Evolutionary conservation across 1,140 invertebrate genomes (phyloP).

Genomic region (Euwallacea similis): DNA sequence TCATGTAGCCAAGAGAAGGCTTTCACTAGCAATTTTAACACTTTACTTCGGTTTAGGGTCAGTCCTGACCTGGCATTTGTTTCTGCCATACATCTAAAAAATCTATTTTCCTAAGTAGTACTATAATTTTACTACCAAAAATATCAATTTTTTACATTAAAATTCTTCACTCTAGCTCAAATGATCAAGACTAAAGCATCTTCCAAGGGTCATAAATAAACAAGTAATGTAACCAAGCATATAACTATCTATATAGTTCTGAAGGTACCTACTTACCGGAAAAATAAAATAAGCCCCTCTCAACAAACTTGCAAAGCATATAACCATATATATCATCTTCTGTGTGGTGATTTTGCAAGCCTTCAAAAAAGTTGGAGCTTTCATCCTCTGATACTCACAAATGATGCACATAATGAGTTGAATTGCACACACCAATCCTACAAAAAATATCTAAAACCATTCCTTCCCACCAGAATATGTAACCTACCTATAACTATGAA

Average conservation of each 20-base stretch:
- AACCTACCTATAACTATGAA: conserved; percentile 70
- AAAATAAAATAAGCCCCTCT: conserved; percentile 88
- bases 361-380: conserved; percentile 75
- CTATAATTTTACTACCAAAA: no score
- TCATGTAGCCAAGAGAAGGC: no score
- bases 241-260: not conserved
- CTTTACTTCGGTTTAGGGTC: no score
- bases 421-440: conserved; percentile 79
- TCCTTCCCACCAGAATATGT: not conserved
- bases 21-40: no score
- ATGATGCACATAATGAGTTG: conserved; percentile 84
- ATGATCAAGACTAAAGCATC: no score
- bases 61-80: no score
- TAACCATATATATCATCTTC: conserved; percentile 88
- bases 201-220: not conserved
- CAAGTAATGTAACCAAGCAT: not conserved
- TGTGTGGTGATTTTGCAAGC: conserved; percentile 88
- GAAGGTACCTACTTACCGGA: conserved; percentile 66
- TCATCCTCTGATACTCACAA: conserved; percentile 79
- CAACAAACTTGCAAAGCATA: conserved; percentile 82
- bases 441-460: conserved; percentile 10
- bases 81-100: no score
- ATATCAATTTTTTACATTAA: no score
- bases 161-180: no score
- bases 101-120: no score